Percentiles rank a stretch among this genome's conserved stretches.
These are phyloP conservation scores for Coecobrya sp. DNA, from an alignment of 2,888 invertebrate genomes.

Conservation along the genomic window DNA sequence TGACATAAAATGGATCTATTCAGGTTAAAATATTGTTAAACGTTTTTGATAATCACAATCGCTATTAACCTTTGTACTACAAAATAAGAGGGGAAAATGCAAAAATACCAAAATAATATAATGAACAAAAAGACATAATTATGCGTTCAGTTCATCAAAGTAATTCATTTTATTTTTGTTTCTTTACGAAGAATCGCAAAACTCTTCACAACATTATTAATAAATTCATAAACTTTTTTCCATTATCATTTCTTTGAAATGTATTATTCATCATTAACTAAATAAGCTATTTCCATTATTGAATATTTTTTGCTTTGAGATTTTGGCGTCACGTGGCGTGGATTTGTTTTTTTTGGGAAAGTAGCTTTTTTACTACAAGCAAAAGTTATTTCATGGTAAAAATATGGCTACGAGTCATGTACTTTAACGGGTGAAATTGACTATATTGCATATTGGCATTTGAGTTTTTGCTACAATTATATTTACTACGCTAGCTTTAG, in stretches of 20 bases:
- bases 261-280: background rate
- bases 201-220: background rate
- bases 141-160: constrained; percentile 15
- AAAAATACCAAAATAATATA: background rate
- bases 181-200: background rate
- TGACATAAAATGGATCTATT: too few species aligned
- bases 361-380: background rate
- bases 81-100: background rate
- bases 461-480: constrained; percentile 27
- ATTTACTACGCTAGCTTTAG: too few species aligned
- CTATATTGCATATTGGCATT: constrained; percentile 49
- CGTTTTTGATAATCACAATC: too few species aligned
- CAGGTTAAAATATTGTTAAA: too few species aligned
- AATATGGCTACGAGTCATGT: constrained; percentile 51
- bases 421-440: constrained; percentile 5
- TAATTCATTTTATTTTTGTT: background rate
- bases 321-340: background rate
- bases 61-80: too few species aligned
- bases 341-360: background rate
- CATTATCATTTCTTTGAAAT: background rate
- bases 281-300: constrained; percentile 6
- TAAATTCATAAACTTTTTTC: constrained; percentile 18
- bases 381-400: background rate
- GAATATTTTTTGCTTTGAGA: background rate
- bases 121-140: background rate